Base-by-base conservation (phyloP, 1,140 invertebrate species). In the Saccostrea cuccullata region DNA sequence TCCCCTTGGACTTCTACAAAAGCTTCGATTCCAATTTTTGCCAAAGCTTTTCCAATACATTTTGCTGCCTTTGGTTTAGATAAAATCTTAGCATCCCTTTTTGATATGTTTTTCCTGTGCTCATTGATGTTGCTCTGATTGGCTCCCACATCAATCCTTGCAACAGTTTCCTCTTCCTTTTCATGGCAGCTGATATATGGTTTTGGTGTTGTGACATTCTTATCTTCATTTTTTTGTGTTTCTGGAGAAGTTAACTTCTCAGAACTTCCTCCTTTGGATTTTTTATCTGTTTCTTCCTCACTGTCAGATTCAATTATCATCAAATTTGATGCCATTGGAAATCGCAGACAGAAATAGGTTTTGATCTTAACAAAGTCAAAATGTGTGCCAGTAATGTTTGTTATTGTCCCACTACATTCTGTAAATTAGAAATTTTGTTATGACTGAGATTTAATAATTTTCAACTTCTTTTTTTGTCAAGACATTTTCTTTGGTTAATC, bases 311-410 rank as follows among this genome's bases (percentile, higher is more conserved):
- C 70, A 77, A 77, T 77, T 40, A 77, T 15, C 13, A 36, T 26
- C 70, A 77, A 77, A 26, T 77, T 77, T 77, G 70, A 36, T 36
- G 58, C 58, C 58, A 64, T 64, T 47, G 15, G 13, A 64, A 64
- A 64, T 64, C 58, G 17, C n/a, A 64, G 47, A 9, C 47, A 8
- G 9, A 47, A 47, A 2, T 47, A 47, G 47, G 9, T 9, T 47
- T 47, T 5, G 0, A 47, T 47, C 47, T 47, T 3, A 47, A 47
- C 47, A 1, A 47, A 47, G 5, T 47, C 9, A 9, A 47, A 47
- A 47, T 47, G 47, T 47, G 1, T 47, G 47, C 9, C 47, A 47
- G 5, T 47, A 3, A 47, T 47, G 47, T 20, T 2, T 20, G 58
- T 64, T 47, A 64, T 17, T 64, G 58, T 2, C 58, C 15, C 6